Evolutionary conservation across 2,113 vertebrate genomes (phyloP).

Genomic region (Monopterus albus): DNA sequence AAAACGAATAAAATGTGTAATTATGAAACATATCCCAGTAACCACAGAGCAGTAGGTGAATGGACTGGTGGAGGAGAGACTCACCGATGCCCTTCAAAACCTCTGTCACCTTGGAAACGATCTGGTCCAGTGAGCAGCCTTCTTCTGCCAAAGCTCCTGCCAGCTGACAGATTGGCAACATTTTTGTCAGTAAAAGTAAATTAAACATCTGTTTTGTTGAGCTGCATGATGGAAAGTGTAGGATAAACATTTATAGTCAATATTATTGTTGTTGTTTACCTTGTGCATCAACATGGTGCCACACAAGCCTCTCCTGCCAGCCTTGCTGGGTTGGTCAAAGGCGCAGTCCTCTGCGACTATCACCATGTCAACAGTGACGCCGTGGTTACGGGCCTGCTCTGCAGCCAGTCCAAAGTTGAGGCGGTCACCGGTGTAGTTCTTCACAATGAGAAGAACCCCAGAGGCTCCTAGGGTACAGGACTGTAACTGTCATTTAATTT

Average conservation of each 20-base stretch:
- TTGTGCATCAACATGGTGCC: slow-evolving; percentile 94
- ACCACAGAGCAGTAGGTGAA: not conserved
- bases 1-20: rapidly evolving
- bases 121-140: slow-evolving; percentile 85
- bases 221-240: not conserved
- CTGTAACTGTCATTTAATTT: not conserved
- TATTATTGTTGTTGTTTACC: slow-evolving; percentile 68
- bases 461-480: slow-evolving; percentile 75
- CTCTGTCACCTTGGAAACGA: slow-evolving; percentile 76
- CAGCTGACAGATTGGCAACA: slow-evolving; percentile 78
- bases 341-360: slow-evolving; percentile 92
- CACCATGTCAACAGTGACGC: slow-evolving; percentile 86
- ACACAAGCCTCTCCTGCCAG: slow-evolving; percentile 90
- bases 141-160: slow-evolving; percentile 92
- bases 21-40: not conserved
- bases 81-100: slow-evolving; percentile 84
- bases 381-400: slow-evolving; percentile 87
- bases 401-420: slow-evolving; percentile 94
- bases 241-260: too few species aligned
- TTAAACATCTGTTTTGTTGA: too few species aligned
- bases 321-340: slow-evolving; percentile 86
- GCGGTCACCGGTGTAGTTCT: slow-evolving; percentile 97
- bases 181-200: not conserved
- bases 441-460: slow-evolving; percentile 91
- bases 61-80: not conserved